Evolutionary conservation across 2,797 vertebrate species (phyloP), one percentile per base, ranked within the genome.

Genomic region (Eupleurogrammus muticus): DNA sequence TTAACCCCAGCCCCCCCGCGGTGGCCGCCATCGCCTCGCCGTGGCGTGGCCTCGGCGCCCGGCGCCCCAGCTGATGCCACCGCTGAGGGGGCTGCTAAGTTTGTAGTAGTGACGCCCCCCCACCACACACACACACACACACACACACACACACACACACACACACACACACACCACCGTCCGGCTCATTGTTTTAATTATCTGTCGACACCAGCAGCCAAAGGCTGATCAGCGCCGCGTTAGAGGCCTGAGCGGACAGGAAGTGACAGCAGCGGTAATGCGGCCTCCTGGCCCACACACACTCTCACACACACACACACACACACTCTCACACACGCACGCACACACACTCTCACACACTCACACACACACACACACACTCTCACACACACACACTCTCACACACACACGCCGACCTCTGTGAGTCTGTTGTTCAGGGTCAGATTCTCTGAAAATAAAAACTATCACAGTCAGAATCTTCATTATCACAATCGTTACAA

Each of bases 171-270:
- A n/a, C n/a, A n/a, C n/a, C n/a, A n/a, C n/a, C n/a, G n/a, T n/a
- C n/a, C 58, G 0, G 95, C 93, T 95, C 95, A 95, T 93, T 75
- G 95, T 96, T 96, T 95, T 97, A 97, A 97, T 98, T 95, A 96
- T 91, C 90, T 95, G 95, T 93, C 92, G 95, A 89, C 88, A 92
- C 91, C 90, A 87, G 87, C 84, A 83, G 70, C 76, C 81, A 47
- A 12, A 12, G 70, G 83, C 84, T 11, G 54, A 64, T 61, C 54
- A 86, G 91, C 94, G 61, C 90, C 93, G 91, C 92, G 96, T 97
- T 96, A 97, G 95, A 91, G 95, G 93, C 94, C 95, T 91, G 87
- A 93, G 93, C 77, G 81, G 83, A 91, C 91, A 57, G 94, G 92
- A 93, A 79, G 94, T 96, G 97, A 97, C 96, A 96, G 95, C 77